Base-by-base conservation (phyloP, 2,888 invertebrate genomes). In the Hipparchia semele region DNA sequence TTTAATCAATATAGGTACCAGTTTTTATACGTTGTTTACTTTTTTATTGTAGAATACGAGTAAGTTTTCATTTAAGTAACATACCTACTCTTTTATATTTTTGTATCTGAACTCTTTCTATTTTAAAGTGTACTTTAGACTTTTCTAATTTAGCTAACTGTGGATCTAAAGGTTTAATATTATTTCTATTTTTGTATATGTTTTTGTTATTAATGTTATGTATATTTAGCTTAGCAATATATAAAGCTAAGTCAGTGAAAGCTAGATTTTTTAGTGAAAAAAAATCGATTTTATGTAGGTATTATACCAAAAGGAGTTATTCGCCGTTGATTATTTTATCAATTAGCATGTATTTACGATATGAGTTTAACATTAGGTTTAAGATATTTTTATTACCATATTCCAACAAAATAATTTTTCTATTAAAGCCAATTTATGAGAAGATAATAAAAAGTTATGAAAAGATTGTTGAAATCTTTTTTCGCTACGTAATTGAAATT, bases 151-250 rank as follows among this genome's bases (percentile, higher is more conserved):
- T 46, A 53, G 39, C 46, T 70, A 8, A 49, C 39, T n/a, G 53
- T 65, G 13, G 45, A 23, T 49, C 1, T 12, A 45, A 46, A 71
- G 39, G 39, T 67, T 13, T 60, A 67, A 67, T 12, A 33, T 74
- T 68, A 60, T 71, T 59, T 67, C 49, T 60, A 66, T 70, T 61
- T 73, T 72, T 77, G 71, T 75, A 75, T 73, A 74, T 71, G 70
- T 70, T 73, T 69, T 78, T 79, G 76, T 77, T 76, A 72, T 67
- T 74, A 71, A 73, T 73, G 51, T 75, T 73, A 75, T 68, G 2
- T 10, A 67, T 51, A 68, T 60, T 23, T 67, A 75, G 67, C 45
- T 45, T 49, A 54, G 54, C 23, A 12, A 6, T 12, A 6, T 12
- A 45, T 67, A 46, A 51, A 64, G 53, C 61, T 72, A 67, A 10